Evolutionary conservation across 2,888 invertebrate genomes (phyloP), one percentile per base, ranked within the genome.

Genomic region (Strigamia maritima): DNA sequence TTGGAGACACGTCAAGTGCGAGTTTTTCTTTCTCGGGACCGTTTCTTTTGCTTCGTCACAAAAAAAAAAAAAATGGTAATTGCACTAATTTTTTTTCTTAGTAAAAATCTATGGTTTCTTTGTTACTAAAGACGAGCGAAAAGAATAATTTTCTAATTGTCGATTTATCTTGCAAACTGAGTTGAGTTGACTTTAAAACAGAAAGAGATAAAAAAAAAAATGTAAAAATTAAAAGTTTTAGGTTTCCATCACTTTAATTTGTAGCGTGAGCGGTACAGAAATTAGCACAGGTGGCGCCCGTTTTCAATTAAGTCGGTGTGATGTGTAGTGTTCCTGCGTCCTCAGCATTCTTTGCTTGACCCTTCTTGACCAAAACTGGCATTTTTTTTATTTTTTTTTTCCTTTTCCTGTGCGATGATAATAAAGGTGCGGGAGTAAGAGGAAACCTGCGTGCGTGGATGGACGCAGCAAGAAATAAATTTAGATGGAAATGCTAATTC

Each of bases 1-100:
- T 70, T 70, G 70, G 70, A 70, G 70, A 70, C 70, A 70, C 70
- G 70, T 70, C 70, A 70, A 70, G 70, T 70, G 70, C 70, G 70
- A 70, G 70, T 70, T 70, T 70, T 70, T 70, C 70, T 70, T 70
- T 70, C 28, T 12, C 28, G 70, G 70, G 28, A 6, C 28, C 14
- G 26, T 70, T 70, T 70, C 70, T 70, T 70, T 70, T 19, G 54
- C 28, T n/a, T 28, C 70, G 28, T 70, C 70, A 24, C 16, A n/a
- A 24, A 10, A 12, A 26, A 1, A 28, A 70, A 35, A 70, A 70
- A 70, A 70, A 70, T 70, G 70, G 70, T 70, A 70, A 70, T 70
- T 70, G 70, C 70, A 70, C 70, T 70, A 26, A 26, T 70, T 70
- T 24, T 22, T 70, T 28, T 28, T 28, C 26, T 26, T 16, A 70